Evolutionary conservation across 2,797 vertebrate species (phyloP).

Genomic region (Sebastes hubbsi): DNA sequence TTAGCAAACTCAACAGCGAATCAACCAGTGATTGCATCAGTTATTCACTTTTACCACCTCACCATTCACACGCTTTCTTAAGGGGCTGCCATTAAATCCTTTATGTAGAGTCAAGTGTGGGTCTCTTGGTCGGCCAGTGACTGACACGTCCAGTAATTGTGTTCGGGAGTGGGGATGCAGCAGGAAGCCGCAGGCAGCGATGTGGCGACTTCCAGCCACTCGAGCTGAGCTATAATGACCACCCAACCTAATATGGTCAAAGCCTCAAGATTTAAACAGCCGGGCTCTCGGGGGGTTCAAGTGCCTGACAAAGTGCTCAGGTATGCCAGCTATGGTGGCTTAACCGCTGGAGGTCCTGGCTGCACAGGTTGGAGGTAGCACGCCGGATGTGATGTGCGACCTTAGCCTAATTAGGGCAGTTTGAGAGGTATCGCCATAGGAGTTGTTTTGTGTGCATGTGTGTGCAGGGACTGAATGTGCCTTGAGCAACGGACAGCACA

Average conservation of each 20-base stretch:
- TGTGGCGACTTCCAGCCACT: constrained; percentile 35
- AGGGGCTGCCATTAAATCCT: background rate
- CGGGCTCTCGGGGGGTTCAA: constrained; percentile 30
- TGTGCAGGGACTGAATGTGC: constrained; percentile 37
- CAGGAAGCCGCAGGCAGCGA: constrained; percentile 17
- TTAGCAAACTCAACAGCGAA: background rate
- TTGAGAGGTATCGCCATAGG: constrained; percentile 51
- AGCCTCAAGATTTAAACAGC: constrained; percentile 34
- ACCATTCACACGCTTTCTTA: background rate
- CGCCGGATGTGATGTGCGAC: constrained; percentile 62
- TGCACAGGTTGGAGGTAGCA: constrained; percentile 61
- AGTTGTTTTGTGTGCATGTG: constrained; percentile 19
- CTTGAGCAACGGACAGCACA: constrained; percentile 63
- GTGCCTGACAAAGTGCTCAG: constrained; percentile 63
- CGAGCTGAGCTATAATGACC: constrained; percentile 31
- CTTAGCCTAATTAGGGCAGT: constrained; percentile 72
- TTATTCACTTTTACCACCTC: background rate
- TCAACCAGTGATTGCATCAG: background rate
- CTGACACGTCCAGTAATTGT: constrained; percentile 35
- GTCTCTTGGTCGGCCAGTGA: constrained; percentile 7
- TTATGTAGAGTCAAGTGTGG: constrained; percentile 18
- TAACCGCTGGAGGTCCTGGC: constrained; percentile 64
- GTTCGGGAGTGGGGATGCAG: constrained; percentile 16
- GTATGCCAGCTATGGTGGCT: constrained; percentile 68
- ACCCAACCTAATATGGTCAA: constrained; percentile 63